Conservation (phyloP, 23 tunicate species). For the Phallusia fumigata region DNA sequence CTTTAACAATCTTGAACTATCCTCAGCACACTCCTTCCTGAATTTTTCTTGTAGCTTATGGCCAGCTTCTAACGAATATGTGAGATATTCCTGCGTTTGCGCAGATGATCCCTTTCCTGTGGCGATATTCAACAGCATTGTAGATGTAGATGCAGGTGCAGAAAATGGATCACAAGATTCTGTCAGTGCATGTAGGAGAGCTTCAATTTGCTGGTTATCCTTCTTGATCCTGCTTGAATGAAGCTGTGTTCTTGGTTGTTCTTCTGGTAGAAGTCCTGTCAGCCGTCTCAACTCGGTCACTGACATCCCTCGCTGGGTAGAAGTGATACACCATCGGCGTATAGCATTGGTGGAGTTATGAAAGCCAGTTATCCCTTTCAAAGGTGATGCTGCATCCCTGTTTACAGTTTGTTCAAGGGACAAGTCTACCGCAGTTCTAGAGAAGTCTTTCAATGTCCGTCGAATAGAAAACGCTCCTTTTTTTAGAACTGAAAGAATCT, state of each 20-base stretch:
- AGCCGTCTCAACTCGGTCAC: conserved; percentile 10
- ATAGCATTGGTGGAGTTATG: conserved; percentile 2
- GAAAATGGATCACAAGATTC: not conserved
- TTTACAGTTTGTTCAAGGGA: conserved; percentile 18
- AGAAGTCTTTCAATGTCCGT: conserved; percentile 2
- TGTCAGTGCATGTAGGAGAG: not conserved
- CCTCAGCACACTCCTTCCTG: too few species aligned
- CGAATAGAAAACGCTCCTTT: conserved; percentile 10
- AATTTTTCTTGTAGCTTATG: not conserved
- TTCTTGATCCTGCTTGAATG: conserved; percentile 13
- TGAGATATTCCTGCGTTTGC: not conserved
- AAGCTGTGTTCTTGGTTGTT: not conserved
- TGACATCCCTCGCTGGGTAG: not conserved
- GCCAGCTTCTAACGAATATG: not conserved
- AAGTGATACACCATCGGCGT: conserved; percentile 12
- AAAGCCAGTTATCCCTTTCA: conserved; percentile 7
- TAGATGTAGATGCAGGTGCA: not conserved
- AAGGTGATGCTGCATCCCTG: conserved; percentile 9
- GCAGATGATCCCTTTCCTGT: not conserved
- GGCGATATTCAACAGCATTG: not conserved
- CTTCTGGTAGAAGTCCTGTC: conserved; percentile 1
- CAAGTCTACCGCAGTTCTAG: conserved; percentile 5
- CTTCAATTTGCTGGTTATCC: not conserved
- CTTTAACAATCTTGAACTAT: too few species aligned
- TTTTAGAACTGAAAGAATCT: not conserved